Evolutionary conservation across 1,140 invertebrate species (phyloP).

Genomic region (Coptotermes formosanus): DNA sequence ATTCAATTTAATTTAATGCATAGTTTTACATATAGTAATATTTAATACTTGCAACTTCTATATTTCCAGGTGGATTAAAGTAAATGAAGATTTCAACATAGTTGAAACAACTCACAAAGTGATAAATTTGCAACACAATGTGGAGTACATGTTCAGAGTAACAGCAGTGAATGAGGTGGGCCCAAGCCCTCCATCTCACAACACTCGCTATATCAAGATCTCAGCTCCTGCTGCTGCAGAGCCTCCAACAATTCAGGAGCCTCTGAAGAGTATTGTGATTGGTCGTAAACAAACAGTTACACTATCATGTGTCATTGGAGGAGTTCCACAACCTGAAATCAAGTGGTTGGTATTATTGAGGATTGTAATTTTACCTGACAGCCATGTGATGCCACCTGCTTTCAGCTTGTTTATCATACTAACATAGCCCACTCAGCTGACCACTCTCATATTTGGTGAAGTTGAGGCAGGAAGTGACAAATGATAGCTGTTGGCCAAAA

Average conservation of each 20-base stretch:
- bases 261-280: conserved; percentile 58
- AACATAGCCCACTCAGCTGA: no score
- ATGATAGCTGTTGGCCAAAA: no score
- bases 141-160: conserved; percentile 72
- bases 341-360: conserved; percentile 59
- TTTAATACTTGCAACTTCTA: background rate
- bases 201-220: conserved; percentile 57
- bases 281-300: conserved; percentile 60
- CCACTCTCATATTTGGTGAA: no score
- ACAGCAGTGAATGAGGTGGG: conserved; percentile 76
- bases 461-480: no score
- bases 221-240: conserved; percentile 52
- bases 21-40: background rate
- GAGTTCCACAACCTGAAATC: conserved; percentile 79
- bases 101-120: conserved; percentile 63
- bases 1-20: no score
- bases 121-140: conserved; percentile 64
- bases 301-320: conserved; percentile 73
- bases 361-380: no score
- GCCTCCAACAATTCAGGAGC: conserved; percentile 61
- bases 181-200: conserved; percentile 58
- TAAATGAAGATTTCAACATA: conserved; percentile 57
- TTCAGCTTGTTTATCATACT: no score
- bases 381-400: no score
- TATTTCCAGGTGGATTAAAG: conserved; percentile 62